Evolutionary conservation across 2,888 invertebrate species (phyloP), one percentile per base, ranked within the genome.

Genomic region (Zhuqinia jingwanae): DNA sequence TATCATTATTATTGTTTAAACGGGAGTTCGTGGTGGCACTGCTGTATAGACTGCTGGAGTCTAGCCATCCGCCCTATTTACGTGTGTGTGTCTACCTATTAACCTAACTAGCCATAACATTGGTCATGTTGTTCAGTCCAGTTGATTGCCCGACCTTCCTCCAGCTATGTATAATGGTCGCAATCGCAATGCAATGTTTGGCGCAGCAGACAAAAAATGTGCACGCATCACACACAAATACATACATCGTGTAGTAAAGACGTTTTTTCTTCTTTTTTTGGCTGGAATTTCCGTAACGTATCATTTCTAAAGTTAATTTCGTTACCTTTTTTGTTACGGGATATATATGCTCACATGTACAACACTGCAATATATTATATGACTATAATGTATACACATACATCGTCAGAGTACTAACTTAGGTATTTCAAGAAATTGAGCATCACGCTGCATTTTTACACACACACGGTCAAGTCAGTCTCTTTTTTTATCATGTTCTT

Each of bases 241-340:
- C 56, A 75, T 36, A 56, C 75, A 56, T 58, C 15, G 58, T 76
- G 58, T 58, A 36, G 42, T 22, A 58, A n/a, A n/a, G n/a, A n/a
- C n/a, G n/a, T n/a, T n/a, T n/a, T n/a, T n/a, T n/a, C n/a, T n/a
- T 15, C 20, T 76, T 58, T 58, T 58, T 76, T 58, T 76, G 58
- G 73, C 68, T n/a, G 82, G 82, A 75, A 82, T 82, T 83, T 83
- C 65, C 76, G 30, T 68, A 84, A 84, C 84, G 63, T 84, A 84
- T 84, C 77, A 84, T 84, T 84, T 84, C 53, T 56, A 30, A n/a
- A 25, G 53, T 45, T 81, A 63, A 30, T 63, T 65, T 80, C 53
- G 68, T 68, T 56, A 68, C 80, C 63, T 82, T 82, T 82, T 82
- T 63, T 63, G 82, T 82, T 75, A 83, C 83, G 83, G 75, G 70